Conservation (phyloP, 2,888 invertebrate species). For the Folsomia candida region DNA sequence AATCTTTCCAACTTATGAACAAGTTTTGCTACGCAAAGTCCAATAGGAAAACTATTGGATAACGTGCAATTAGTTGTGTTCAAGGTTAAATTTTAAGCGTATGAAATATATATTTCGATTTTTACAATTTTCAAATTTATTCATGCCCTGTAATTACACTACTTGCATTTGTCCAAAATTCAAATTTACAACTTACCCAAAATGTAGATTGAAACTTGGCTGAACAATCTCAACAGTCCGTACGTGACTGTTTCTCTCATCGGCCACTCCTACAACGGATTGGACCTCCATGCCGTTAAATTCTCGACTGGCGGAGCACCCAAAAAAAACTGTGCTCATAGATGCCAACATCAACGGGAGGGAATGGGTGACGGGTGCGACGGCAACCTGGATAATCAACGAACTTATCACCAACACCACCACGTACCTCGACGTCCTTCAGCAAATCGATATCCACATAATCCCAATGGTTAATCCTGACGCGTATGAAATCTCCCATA, state of each 20-base stretch:
- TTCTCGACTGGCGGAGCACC: constrained; percentile 28
- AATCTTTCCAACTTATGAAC: constrained; percentile 11
- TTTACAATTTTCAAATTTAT: too few species aligned
- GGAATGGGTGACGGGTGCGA: constrained; percentile 61
- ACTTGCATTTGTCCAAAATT: too few species aligned
- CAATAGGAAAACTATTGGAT: too few species aligned
- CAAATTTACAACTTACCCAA: too few species aligned
- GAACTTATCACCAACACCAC: constrained; percentile 33
- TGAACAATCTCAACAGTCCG: too few species aligned
- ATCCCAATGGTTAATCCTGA: constrained; percentile 70
- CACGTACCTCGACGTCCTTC: constrained; percentile 54
- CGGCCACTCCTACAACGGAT: constrained; percentile 47
- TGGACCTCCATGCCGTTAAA: constrained; percentile 48
- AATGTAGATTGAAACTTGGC: too few species aligned
- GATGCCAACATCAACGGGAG: constrained; percentile 28
- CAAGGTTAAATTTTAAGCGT: too few species aligned
- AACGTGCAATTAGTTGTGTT: too few species aligned
- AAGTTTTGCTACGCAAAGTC: too few species aligned
- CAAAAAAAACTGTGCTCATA: neutral
- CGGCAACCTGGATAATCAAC: constrained; percentile 46
- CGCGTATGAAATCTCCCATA: constrained; percentile 63
- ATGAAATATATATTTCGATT: too few species aligned
- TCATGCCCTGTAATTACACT: too few species aligned
- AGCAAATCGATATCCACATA: constrained; percentile 64
- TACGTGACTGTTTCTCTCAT: too few species aligned